Base-by-base conservation (phyloP, 2,113 vertebrate species). In the Poeciliopsis turrubarensis region DNA sequence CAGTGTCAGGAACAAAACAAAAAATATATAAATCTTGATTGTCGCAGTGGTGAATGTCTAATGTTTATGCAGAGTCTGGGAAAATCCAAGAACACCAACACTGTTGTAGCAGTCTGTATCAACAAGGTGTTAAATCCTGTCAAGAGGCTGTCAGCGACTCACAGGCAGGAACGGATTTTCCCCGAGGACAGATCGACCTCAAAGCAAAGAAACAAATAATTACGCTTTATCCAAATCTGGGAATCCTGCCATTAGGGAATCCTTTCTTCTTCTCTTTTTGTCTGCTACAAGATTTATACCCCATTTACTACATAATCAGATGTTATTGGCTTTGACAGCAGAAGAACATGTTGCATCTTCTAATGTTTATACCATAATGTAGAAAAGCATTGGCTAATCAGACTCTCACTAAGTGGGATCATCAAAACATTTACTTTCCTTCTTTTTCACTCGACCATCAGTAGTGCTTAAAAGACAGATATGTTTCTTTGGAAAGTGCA, bases 121-220 rank as follows among this genome's bases (percentile, higher is more conserved):
- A 22, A 9, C 17, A 25, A 54, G n/a, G 6, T 57, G 25, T n/a
- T 57, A 8, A 9, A 57, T n/a, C 22, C 51, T 22, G 51, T 25
- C 2, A 57, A 57, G 51, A 57, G 9, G 0, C 22, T 57, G 22
- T 57, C 51, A 57, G 25, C 22, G 5, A 57, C 51, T 57, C 22
- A 25, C 7, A 5, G 51, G n/a, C 22, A n/a, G 51, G 25, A 57
- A 57, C 10, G 25, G 25, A 25, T 65, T 81, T 72, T 62, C 25
- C 26, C 34, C 10, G 29, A 64, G 26, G 26, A 61, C 37, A 22
- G 26, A 22, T 69, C 37, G 13, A 30, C 30, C 17, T 32, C 8
- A n/a, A 39, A 79, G 39, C 31, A 63, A 74, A 60, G 41, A 25
- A 60, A 76, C 22, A 44, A 34, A 62, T 57, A 34, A 7, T 63